Conservation (phyloP, 2,888 invertebrate genomes). For the Idaea dimidiata region DNA sequence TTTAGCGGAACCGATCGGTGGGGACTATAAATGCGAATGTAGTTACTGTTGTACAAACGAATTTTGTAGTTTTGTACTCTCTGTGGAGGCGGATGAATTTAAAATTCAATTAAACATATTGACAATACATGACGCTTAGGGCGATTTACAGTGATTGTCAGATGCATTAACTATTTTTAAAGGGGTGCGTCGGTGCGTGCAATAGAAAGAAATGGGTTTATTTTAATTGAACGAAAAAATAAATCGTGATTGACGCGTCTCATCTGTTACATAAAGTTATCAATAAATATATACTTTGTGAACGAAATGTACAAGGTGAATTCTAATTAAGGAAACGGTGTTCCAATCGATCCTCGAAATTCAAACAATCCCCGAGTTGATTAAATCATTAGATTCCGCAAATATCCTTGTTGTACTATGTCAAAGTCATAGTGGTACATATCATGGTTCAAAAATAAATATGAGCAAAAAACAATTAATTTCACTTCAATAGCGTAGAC, state of each 20-base stretch:
- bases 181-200: not conserved
- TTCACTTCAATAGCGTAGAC: too few species aligned
- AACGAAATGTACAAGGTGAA: too few species aligned
- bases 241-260: not conserved
- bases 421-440: too few species aligned
- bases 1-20: constrained; percentile 32
- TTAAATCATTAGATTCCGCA: too few species aligned
- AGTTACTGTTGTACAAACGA: constrained; percentile 18
- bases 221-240: not conserved
- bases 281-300: too few species aligned
- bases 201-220: not conserved
- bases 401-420: too few species aligned
- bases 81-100: not conserved
- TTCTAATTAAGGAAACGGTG: too few species aligned
- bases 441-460: too few species aligned
- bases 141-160: not conserved
- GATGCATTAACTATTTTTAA: not conserved
- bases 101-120: not conserved
- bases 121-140: not conserved
- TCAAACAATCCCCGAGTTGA: too few species aligned
- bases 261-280: too few species aligned
- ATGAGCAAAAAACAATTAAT: too few species aligned
- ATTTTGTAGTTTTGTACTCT: not conserved
- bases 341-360: too few species aligned
- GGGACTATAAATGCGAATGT: constrained; percentile 40